Evolutionary conservation across 1,140 invertebrate species (phyloP).

Genomic region (Lepidurus apus): DNA sequence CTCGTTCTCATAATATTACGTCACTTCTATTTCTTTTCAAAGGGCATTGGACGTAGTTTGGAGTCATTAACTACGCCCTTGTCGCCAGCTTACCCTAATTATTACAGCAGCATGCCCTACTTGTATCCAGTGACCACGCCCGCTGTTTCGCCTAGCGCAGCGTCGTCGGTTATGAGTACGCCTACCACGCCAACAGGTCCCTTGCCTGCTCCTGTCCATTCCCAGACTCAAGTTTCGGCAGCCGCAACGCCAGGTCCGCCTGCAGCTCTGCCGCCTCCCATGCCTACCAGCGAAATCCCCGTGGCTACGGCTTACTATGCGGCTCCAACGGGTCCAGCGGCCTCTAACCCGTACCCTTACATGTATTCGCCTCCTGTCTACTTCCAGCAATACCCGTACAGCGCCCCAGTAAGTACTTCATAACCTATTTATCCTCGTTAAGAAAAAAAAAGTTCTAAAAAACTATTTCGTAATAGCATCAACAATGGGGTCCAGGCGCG

Average conservation of each 20-base stretch:
- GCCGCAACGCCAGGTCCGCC: not conserved
- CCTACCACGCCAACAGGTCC: not conserved
- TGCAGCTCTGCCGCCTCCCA: not conserved
- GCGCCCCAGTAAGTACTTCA: not conserved
- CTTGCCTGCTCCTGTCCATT: not conserved
- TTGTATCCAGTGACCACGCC: not conserved
- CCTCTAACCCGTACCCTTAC: not conserved
- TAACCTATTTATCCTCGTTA: not conserved
- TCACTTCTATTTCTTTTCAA: not conserved
- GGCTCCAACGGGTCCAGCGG: not conserved
- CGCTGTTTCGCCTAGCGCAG: not conserved
- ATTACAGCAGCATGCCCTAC: not conserved
- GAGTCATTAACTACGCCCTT: not conserved
- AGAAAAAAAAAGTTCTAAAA: not conserved
- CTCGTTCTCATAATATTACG: not conserved
- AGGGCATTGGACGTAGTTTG: not conserved
- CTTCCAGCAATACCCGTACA: slow-evolving; percentile 5
- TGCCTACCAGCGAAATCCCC: not conserved
- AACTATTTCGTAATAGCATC: not conserved
- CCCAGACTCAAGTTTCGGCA: not conserved
- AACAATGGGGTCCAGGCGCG: not conserved
- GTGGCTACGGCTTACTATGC: not conserved
- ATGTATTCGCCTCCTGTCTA: not conserved
- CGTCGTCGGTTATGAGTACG: not conserved
- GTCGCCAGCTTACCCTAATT: not conserved